Base-by-base conservation (phyloP, 2,888 invertebrate genomes). In the Ophion slaviceki region DNA sequence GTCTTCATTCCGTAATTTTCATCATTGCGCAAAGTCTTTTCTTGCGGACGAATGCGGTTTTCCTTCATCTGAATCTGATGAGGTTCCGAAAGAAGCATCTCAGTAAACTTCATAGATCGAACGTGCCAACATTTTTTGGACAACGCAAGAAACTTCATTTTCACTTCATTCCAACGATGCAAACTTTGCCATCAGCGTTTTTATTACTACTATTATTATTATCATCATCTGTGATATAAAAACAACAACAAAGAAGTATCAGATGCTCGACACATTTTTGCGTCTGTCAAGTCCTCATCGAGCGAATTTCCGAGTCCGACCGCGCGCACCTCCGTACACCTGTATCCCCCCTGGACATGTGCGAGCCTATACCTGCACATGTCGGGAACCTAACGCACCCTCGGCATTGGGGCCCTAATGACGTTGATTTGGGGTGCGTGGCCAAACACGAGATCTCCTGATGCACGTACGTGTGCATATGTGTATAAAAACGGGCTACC, bases 341-440 rank as follows among this genome's bases (percentile, higher is more conserved):
- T 85, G 85, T 75, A 11, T 68, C 68, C 64, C n/a, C 36, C 20
- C 24, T 66, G 40, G 36, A 78, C 40, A 74, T 53, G 76, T 62
- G 17, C 53, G 17, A 67, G 47, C 24, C 17, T 32, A 62, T 61
- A 59, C 28, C 57, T 80, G 20, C 28, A 80, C 53, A 17, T 64
- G n/a, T 76, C 24, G 28, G 14, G 11, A 28, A 76, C 47, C 1
- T 6, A 78, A 47, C 66, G 72, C 71, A 59, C 59, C 75, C 70
- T 79, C 70, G 28, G 14, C 66, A 61, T 61, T 61, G 70, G 75
- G 85, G 57, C 57, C 14, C 3, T 77, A 76, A 85, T 66, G 75
- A 82, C 85, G 79, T 80, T 82, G 82, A 85, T 85, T 80, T 79
- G 82, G 85, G 79, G 85, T 76, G 71, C 68, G 57, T 67, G 81